Evolutionary conservation across 2,797 vertebrate species (phyloP).

Genomic region (Paguma larvata): DNA sequence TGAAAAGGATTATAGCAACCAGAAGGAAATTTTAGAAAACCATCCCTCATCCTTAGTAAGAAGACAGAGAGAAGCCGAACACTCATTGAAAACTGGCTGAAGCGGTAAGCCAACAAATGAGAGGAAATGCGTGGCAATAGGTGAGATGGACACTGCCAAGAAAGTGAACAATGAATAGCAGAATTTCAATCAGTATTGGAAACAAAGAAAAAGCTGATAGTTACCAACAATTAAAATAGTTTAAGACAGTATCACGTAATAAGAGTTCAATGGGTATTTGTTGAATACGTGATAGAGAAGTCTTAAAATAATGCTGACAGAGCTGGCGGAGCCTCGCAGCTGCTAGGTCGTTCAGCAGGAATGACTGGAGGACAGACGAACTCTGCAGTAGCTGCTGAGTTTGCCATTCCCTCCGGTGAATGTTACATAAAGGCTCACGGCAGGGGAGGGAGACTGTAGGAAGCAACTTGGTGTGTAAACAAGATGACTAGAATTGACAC

Average conservation of each 20-base stretch:
- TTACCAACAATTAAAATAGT: neutral
- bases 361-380: neutral
- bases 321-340: neutral
- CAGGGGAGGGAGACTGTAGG: neutral
- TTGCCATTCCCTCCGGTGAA: neutral
- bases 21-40: conserved; percentile 45
- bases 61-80: neutral
- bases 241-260: neutral
- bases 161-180: neutral
- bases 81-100: neutral
- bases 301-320: neutral
- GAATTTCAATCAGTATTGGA: neutral
- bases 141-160: neutral
- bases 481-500: neutral
- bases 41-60: neutral
- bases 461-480: neutral
- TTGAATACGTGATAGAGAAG: neutral
- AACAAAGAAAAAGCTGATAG: conserved; percentile 9
- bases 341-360: neutral
- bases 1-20: neutral
- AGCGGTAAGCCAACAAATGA: neutral
- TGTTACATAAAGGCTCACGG: neutral
- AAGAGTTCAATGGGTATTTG: neutral
- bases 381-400: neutral
- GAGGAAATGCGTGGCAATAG: neutral